Evolutionary conservation across 2,113 vertebrate genomes (phyloP).

Genomic region (Entomyzon cyanotis): DNA sequence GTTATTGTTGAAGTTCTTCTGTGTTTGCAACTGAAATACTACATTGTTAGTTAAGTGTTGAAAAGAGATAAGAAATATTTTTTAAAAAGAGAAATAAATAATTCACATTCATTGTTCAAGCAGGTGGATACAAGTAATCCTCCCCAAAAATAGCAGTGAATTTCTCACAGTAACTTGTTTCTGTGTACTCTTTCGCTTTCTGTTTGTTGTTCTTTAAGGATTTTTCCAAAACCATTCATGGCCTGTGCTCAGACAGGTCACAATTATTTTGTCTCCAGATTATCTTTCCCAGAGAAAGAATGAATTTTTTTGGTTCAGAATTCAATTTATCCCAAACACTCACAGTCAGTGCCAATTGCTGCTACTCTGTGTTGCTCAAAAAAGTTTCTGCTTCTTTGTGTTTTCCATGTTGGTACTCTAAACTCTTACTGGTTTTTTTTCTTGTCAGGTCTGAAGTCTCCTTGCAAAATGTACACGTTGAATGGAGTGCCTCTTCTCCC

Average conservation of each 20-base stretch:
- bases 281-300: neutral
- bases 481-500: neutral
- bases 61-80: neutral
- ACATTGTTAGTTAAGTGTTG: neutral
- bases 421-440: neutral
- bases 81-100: fast-evolving
- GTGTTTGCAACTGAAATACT: neutral
- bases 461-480: fast-evolving
- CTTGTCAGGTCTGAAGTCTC: neutral
- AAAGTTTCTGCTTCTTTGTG: neutral
- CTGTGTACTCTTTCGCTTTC: neutral
- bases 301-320: neutral
- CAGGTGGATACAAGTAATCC: neutral
- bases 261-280: neutral
- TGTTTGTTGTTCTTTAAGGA: neutral
- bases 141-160: neutral
- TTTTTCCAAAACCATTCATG: neutral
- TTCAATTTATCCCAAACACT: neutral
- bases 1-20: neutral
- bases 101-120: neutral
- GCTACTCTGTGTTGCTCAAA: neutral
- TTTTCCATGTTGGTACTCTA: neutral
- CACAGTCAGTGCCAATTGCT: neutral
- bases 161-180: neutral
- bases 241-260: neutral